These are phyloP conservation scores for Pachymerium ferrugineum DNA, from an alignment of 2,888 invertebrate genomes.

Conservation along the genomic window DNA sequence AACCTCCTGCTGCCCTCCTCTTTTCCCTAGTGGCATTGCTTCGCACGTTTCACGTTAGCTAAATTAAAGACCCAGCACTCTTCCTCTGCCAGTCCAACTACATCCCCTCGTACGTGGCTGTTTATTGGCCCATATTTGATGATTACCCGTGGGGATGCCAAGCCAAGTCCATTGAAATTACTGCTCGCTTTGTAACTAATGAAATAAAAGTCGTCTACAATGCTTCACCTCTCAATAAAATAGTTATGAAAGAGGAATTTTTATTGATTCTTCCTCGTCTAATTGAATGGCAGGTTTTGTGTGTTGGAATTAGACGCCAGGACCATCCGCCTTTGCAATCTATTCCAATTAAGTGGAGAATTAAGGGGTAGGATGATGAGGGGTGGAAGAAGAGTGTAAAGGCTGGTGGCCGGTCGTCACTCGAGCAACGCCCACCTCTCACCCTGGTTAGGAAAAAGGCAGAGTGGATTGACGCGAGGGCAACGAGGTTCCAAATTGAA, in stretches of 20 bases:
- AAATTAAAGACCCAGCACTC: background rate
- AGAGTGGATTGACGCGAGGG: background rate
- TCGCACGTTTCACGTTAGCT: constrained; percentile 13
- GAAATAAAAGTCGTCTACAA: constrained; percentile 4
- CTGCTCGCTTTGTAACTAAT: background rate
- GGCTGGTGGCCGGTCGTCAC: constrained; percentile 4
- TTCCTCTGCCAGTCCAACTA: background rate
- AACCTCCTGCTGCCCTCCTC: background rate
- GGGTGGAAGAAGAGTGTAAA: background rate
- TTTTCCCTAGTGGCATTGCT: background rate
- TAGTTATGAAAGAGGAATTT: background rate
- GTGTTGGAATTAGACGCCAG: background rate
- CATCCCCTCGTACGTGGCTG: background rate
- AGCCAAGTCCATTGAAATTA: constrained; percentile 11
- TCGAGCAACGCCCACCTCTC: background rate
- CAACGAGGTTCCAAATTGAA: constrained; percentile 2
- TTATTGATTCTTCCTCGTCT: background rate
- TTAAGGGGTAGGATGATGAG: background rate
- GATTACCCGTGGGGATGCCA: constrained; percentile 2
- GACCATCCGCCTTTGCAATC: background rate
- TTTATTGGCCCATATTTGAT: constrained; percentile 16
- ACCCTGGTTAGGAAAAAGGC: background rate
- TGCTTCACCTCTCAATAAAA: background rate
- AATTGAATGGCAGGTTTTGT: background rate
- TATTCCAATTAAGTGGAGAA: background rate